Evolutionary conservation across 2,888 invertebrate species (phyloP), one percentile per base, ranked within the genome.

Genomic region (Platycheirus rosarum): DNA sequence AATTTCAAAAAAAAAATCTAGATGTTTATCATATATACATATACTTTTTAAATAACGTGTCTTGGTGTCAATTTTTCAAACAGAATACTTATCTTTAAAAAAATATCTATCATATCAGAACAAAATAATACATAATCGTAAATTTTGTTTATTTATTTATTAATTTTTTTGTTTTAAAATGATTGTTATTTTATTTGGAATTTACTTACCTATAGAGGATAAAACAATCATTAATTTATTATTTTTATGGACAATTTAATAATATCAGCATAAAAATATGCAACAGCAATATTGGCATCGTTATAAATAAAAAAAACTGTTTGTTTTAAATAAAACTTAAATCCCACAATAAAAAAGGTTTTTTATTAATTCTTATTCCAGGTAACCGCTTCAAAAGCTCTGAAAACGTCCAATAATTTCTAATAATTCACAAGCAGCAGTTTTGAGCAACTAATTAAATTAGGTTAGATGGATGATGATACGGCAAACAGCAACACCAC

Each of bases 281-380:
- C 46, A 68, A 14, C 40, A 55, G 44, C 14, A 37, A 46, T 57
- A 69, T 46, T 57, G 68, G 44, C 68, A 55, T 68, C 55, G 46
- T 69, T 69, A 57, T 69, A 53, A 46, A 57, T 55, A 46, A 55
- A 46, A 55, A 42, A 69, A 13, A 69, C 35, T 53, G 65, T 74
- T 74, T 74, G 63, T 74, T 74, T 74, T 55, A 18, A 74, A 65
- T 65, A 74, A 74, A 74, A 69, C 35, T 63, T 48, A 63, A 63
- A 48, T 63, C 60, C 44, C 40, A 40, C n/a, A 29, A 13, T 35
- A 11, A 42, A 29, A 60, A 42, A 11, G 2, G n/a, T 44, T 11
- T 18, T 44, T n/a, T 44, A 2, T 7, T 16, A 7, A 23, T 23
- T 9, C n/a, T n/a, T n/a, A n/a, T n/a, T n/a, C n/a, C n/a, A n/a